Evolutionary conservation across 1,140 invertebrate species (phyloP).

Genomic region (Tribolium madens): DNA sequence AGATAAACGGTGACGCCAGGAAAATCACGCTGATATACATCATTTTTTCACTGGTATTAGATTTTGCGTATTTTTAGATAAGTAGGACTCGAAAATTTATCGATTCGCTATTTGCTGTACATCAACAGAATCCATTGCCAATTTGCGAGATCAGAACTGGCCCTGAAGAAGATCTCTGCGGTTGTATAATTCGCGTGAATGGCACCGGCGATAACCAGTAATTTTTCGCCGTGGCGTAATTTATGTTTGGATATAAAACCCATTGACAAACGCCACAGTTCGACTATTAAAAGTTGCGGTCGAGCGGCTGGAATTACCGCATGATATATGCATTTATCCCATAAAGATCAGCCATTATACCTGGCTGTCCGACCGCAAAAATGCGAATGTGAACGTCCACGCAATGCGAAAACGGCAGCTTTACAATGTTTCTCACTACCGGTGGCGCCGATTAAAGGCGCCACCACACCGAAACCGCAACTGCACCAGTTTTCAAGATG

Average conservation of each 20-base stretch:
- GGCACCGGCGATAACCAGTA: not conserved
- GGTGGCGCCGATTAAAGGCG: conserved; percentile 17
- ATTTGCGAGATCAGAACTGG: not conserved
- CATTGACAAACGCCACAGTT: conserved; percentile 32
- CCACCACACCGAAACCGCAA: conserved; percentile 21
- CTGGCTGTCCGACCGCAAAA: conserved; percentile 23
- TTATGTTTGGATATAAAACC: not conserved
- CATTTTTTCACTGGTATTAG: not conserved
- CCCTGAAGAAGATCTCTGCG: not conserved
- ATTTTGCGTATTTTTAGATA: not conserved
- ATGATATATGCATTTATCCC: conserved; percentile 27
- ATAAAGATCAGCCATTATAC: conserved; percentile 33
- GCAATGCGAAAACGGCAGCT: conserved; percentile 26
- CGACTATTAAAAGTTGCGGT: conserved; percentile 22
- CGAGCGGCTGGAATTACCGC: conserved; percentile 1
- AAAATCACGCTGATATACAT: conserved; percentile 14
- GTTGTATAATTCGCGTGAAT: too few species aligned
- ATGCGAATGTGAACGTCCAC: conserved; percentile 25
- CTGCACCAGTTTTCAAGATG: not conserved
- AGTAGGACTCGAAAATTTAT: not conserved
- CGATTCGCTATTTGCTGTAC: too few species aligned
- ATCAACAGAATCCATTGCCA: too few species aligned
- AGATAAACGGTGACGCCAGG: not conserved
- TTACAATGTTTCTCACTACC: conserved; percentile 14
- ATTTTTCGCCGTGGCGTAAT: not conserved